phyloP scores from a whole-genome alignment of 2,113 vertebrate species.

The Anarrhichthys ocellatus region DNA sequence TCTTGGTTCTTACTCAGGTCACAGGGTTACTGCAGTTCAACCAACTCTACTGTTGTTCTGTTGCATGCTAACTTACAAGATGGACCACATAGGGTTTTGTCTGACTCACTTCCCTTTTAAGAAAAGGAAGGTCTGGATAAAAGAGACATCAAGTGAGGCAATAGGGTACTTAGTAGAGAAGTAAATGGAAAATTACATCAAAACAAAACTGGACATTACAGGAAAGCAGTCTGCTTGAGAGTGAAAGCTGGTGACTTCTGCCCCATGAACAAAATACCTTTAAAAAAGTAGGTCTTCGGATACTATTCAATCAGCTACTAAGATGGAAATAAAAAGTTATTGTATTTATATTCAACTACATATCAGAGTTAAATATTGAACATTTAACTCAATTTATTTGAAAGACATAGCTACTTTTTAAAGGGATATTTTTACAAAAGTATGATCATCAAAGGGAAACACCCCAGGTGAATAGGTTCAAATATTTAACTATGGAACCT shows the following conservation, averaged over 20 bases:
- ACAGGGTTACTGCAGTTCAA: slow-evolving; percentile 48
- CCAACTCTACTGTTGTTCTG: slow-evolving; percentile 16
- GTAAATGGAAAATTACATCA: slow-evolving; percentile 12
- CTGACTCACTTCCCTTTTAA: slow-evolving; percentile 47
- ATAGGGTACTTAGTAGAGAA: slow-evolving; percentile 3
- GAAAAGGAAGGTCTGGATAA: slow-evolving; percentile 47
- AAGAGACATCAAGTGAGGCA: slow-evolving; percentile 35
- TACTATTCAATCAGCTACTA: not conserved
- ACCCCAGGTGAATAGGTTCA: not conserved
- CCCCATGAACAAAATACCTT: not conserved
- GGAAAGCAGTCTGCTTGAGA: not conserved
- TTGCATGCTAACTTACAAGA: slow-evolving; percentile 14
- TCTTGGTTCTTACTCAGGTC: slow-evolving; percentile 31
- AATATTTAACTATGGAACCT: not conserved
- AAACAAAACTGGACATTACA: not conserved
- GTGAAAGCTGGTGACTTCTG: not conserved
- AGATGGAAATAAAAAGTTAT: too few species aligned
- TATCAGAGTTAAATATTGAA: not conserved
- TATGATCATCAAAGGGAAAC: not conserved
- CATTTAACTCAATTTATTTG: not conserved
- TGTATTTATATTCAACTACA: not conserved
- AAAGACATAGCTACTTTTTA: too few species aligned
- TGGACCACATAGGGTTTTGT: slow-evolving; percentile 30
- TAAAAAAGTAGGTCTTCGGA: not conserved
- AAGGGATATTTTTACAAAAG: not conserved